Evolutionary conservation across 2,113 vertebrate species (phyloP), one percentile per base, ranked within the genome.

Genomic region (Phrynosoma platyrhinos): DNA sequence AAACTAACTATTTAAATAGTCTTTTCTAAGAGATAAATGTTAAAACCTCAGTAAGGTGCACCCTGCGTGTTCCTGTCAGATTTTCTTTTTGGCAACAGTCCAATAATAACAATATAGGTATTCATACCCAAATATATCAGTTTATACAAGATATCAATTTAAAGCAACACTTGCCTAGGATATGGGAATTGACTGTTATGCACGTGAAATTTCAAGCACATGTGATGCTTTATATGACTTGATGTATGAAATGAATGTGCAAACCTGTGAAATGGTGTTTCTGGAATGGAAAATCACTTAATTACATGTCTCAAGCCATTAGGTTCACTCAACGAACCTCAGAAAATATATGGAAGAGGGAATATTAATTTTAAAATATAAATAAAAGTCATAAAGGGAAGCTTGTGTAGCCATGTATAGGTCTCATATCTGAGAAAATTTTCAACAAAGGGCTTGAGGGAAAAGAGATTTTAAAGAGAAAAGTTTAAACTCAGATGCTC

Each of bases 251-350:
- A 78, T 83, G 81, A 83, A 88, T 55, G 52, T 66, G 55, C n/a
- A 82, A 78, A 88, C 55, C 40, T 40, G 62, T 77, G n/a, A 83
- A 68, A 88, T 88, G 47, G 42, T 69, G 23, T 58, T 74, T 83
- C 23, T 88, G 74, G 74, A 69, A 88, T n/a, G 64, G 74, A 83
- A 88, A 77, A 88, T 69, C 40, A 76, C 74, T 88, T 88, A 82
- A 88, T 82, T 83, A 62, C 71, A 36, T 30, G 62, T 68, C 42
- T 88, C 74, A 66, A 42, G 52, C 30, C 47, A 77, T 83, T 74
- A 68, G 64, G 32, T 53, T 83, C 13, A 76, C 62, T 75, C 71
- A 66, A 40, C 66, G n/a, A 83, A 88, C 27, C 10, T 25, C 40
- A 21, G 32, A 77, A 68, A 82, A 66, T 23, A 14, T 42, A 66